A percentile compares a stretch with the other conserved stretches of the same genome.
Evolutionary conservation across 2,888 invertebrate species (phyloP).

Genomic region (Drepanosiphum platanoidis): DNA sequence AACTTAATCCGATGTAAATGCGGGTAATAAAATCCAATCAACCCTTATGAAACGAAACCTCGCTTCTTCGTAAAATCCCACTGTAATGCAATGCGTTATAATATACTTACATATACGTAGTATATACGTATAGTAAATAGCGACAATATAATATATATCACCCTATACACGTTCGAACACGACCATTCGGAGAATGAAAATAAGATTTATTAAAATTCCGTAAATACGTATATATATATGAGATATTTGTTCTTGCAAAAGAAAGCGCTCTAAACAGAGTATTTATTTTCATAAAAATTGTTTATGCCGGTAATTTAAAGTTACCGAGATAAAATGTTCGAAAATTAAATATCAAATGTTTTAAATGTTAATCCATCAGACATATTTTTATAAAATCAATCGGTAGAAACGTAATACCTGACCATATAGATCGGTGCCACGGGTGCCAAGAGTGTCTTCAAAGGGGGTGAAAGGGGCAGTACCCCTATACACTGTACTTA

Average conservation of each 20-base stretch:
- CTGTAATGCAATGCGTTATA: neutral
- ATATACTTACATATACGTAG: no score
- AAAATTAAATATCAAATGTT: no score
- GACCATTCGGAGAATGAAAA: neutral
- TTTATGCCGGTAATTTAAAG: neutral
- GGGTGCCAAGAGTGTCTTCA: no score
- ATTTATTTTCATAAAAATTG: neutral
- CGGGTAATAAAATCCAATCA: slow-evolving; percentile 38
- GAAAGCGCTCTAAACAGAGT: neutral
- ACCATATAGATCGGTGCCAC: no score
- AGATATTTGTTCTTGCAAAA: no score
- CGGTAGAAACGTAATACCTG: no score
- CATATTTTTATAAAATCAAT: no score
- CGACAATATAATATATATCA: neutral
- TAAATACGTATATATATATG: neutral
- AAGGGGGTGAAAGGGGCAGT: no score
- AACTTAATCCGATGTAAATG: slow-evolving; percentile 34
- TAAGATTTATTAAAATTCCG: slow-evolving; percentile 14
- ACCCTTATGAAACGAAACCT: slow-evolving; percentile 32
- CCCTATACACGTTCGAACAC: neutral
- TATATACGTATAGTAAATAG: neutral
- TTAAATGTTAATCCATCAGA: no score
- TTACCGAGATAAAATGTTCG: neutral
- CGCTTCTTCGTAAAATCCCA: slow-evolving; percentile 1
- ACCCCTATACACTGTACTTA: no score